Base-by-base conservation (phyloP, 1,140 invertebrate genomes). In the Euwallacea similis region DNA sequence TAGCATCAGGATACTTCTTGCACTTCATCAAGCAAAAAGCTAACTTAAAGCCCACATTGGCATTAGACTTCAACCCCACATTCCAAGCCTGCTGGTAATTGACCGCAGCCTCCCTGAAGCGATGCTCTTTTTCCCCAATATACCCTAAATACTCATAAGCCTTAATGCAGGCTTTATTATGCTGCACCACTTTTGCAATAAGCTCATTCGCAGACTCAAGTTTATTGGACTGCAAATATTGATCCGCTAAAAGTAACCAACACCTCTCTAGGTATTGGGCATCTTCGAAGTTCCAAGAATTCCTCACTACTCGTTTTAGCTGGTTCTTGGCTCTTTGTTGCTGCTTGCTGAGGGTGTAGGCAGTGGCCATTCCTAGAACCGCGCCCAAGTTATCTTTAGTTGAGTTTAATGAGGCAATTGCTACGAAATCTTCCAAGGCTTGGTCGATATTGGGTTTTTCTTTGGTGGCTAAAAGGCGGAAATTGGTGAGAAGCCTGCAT, bases 261-360 rank as follows among this genome's bases (percentile, higher is more conserved):
- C 94, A 94, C n/a, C 76, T 89, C 83, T 99, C 97, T 47, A 99
- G 84, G 80, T 98, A 97, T 78, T 98, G 96, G 0, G 96, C 95
- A 77, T 98, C 96, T 81, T 96, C 94, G 72, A 95, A 93, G 9
- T 89, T 95, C 97, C 97, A 99, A 0, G 85, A 83, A 66, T 90
- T 89, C 77, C 95, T 95, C 4, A 90, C 88, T 11, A 98, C 88
- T 43, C 95, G 85, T 82, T 98, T 99, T 47, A 99, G 81, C 74
- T 97, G 92, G 81, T 96, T 97, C 71, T 96, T 89, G 0, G 96
- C 96, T 65, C 95, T 84, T 53, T 94, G 94, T 0, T 88, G 88
- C 84, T 94, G 96, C 82, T 98, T 98, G 11, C 97, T 81, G 7
- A 97, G 86, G 79, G 96, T 91, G 78, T 91, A 85, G 66, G 93